These are phyloP conservation scores for Anastatus disparis DNA, from an alignment of 1,140 invertebrate genomes.

Conservation along the genomic window DNA sequence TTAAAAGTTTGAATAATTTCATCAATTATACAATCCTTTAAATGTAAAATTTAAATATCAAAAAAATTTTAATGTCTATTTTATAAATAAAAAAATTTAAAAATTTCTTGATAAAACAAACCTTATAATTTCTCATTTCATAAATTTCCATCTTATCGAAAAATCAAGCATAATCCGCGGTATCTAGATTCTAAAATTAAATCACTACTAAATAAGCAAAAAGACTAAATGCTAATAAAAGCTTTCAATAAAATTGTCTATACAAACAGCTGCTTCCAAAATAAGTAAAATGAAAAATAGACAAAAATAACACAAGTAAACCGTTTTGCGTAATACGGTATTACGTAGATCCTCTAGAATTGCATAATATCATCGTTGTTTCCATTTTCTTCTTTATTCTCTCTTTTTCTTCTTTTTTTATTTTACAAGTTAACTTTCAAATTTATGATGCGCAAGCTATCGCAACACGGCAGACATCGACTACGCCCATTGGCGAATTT, in stretches of 20 bases:
- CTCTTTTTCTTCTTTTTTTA: background rate
- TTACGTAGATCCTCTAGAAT: background rate
- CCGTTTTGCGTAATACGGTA: background rate
- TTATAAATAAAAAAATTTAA: too few relatives aligned
- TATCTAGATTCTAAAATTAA: too few relatives aligned
- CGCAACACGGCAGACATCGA: background rate
- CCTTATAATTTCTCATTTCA: too few relatives aligned
- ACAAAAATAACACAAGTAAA: background rate
- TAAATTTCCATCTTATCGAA: too few relatives aligned
- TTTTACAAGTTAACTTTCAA: background rate
- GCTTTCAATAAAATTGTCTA: conserved; percentile 11
- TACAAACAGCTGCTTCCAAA: background rate
- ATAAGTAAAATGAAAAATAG: background rate
- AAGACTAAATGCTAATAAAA: background rate
- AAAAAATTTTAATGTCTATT: too few relatives aligned
- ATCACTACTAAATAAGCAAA: too few relatives aligned
- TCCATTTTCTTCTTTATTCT: too few relatives aligned
- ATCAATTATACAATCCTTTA: too few relatives aligned
- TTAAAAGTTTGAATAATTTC: too few relatives aligned
- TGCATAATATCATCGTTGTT: conserved; percentile 1
- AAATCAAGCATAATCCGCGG: too few relatives aligned
- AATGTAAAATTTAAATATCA: too few relatives aligned
- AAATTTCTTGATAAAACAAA: too few relatives aligned
- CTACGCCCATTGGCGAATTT: conserved; percentile 11
- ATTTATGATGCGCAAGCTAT: background rate